Evolutionary conservation across 2,888 invertebrate species (phyloP), one percentile per base, ranked within the genome.

Genomic region (Meloe dianella): DNA sequence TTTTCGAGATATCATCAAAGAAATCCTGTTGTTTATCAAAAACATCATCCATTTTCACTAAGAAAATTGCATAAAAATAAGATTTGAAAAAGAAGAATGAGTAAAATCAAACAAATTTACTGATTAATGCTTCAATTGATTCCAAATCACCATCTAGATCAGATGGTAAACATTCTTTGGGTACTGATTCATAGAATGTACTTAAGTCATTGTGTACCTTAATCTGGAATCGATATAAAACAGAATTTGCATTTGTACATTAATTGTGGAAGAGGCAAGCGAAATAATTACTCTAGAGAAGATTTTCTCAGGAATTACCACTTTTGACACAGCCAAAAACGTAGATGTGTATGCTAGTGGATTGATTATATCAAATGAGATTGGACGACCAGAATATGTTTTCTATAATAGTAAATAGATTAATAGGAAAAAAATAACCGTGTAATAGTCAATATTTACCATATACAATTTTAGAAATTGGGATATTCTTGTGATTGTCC

Each of bases 121-220:
- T 35, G 2, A 17, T 32, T 14, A 30, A 10, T 12, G 30, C 29
- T 24, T 29, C 7, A 5, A 29, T 14, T 20, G 27, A 29, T 30
- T n/a, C 32, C 14, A 30, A 30, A n/a, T 58, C 20, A n/a, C 58
- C 58, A 58, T 17, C 30, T 17, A 32, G 35, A 58, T 58, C 58
- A 1, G 10, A 14, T 27, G 30, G 58, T 58, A 58, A 29, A 58
- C 5, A 17, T 35, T 58, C 58, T 30, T 30, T 58, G 5, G 58
- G 58, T 58, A 58, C 14, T 4, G 30, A 32, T 58, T 58, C 8
- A 24, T 58, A 58, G 0, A 58, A 12, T 4, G 58, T 12, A 14
- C 27, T 10, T 1, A 29, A n/a, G n/a, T 30, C 29, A 2, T 24
- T 2, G n/a, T 58, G 58, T 1, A 58, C 6, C 5, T 10, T 58